Base-by-base conservation (phyloP, 2,797 vertebrate genomes). In the Anisognathus igniventris region DNA sequence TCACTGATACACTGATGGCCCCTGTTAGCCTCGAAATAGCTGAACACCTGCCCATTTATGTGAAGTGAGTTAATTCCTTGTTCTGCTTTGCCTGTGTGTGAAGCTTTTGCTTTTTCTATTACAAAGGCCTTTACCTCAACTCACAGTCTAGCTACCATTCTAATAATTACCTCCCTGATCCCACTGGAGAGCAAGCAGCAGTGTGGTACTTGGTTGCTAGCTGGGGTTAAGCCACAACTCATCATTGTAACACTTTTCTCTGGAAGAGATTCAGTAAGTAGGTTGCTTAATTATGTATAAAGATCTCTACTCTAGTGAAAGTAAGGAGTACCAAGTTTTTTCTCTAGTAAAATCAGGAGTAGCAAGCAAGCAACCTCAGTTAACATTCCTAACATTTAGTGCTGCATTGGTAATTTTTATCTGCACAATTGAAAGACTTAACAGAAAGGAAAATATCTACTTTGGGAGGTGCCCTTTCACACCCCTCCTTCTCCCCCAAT, bases 401-500 rank as follows among this genome's bases (percentile, higher is more conserved):
- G 17, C 31, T 83, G 10, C 7, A 45, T 28, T 2, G 0, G 12
- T 42, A 76, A 57, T 47, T 47, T 74, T 23, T 16, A 82, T 12
- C 42, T 31, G 31, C 44, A 54, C 12, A 72, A 71, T 11, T 24
- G 2, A 60, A 86, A 67, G 8, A 30, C 5, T 2, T 28, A 48
- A 58, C 9, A 85, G 28, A 51, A 54, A 24, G 1, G 6, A 20
- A 37, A 30, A 56, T 0, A 57, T 2, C 9, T 28, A 6, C 8
- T 45, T 68, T 23, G 9, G 37, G 14, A 5, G 12, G 9, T 15
- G 7, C 31, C 10, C 10, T 61, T 60, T 39, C 54, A 33, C 19
- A 30, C 25, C 35, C 35, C 17, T 30, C 24, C 24, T 25, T 14
- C 7, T 30, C n/a, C 57, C 3, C 19, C 1, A 0, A 25, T 37